phyloP scores from a whole-genome alignment of 2,113 vertebrate genomes.

The Romanogobio albipinnatus region DNA sequence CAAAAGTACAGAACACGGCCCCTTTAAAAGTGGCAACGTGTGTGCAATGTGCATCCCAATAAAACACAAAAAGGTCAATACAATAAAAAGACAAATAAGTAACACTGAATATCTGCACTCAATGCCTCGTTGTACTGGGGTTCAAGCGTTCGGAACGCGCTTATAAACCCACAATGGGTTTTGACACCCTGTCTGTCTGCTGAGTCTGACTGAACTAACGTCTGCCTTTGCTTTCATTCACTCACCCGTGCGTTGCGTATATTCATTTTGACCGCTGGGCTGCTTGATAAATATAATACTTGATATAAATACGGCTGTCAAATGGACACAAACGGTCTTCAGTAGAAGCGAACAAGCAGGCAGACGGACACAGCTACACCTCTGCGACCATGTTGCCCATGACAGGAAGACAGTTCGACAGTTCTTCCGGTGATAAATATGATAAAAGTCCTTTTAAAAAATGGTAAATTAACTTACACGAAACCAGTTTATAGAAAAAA shows the following conservation, averaged over 20 bases:
- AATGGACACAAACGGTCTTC: neutral
- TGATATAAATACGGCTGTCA: neutral
- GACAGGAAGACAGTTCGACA: neutral
- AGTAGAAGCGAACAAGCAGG: neutral
- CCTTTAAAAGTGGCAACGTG: neutral
- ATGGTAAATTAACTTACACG: neutral
- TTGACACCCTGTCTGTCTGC: neutral
- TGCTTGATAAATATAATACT: neutral
- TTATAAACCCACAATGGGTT: neutral
- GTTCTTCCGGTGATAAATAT: neutral
- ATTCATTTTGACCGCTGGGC: slow-evolving; percentile 75
- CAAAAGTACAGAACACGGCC: neutral
- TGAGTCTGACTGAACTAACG: slow-evolving; percentile 48
- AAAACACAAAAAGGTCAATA: neutral
- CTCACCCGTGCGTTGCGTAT: slow-evolving; percentile 89
- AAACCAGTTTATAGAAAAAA: neutral
- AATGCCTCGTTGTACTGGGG: neutral
- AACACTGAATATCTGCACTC: neutral
- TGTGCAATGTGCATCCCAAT: neutral
- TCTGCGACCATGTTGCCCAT: slow-evolving; percentile 27
- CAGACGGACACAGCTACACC: slow-evolving; percentile 8
- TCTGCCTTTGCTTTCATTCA: neutral
- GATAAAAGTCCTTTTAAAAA: slow-evolving; percentile 19
- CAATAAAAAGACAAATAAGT: neutral
- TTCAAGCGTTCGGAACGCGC: neutral